A percentile compares a stretch with the other conserved stretches of the same genome.
Conservation (phyloP, 1,140 invertebrate genomes). For the Plodia interpunctella region DNA sequence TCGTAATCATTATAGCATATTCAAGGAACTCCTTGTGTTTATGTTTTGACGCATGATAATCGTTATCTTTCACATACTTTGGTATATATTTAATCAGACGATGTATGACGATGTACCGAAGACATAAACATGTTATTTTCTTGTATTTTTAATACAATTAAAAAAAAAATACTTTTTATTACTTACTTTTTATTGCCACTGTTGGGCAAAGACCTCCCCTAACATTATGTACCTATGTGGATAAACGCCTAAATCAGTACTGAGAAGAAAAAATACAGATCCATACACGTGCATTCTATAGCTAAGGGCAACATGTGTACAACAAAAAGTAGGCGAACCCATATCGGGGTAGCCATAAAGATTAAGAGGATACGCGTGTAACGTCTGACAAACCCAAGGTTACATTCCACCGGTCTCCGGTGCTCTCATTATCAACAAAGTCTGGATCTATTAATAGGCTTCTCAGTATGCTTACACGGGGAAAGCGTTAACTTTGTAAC, state of each 20-base stretch:
- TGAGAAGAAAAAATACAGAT: too few species aligned
- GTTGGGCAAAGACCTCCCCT: too few species aligned
- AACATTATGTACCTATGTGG: too few species aligned
- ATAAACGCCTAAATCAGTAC: too few species aligned
- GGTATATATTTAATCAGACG: not conserved
- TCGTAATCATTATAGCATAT: not conserved
- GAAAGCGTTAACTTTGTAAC: too few species aligned
- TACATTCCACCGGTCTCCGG: not conserved
- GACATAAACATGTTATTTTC: too few species aligned
- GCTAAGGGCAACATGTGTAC: not conserved
- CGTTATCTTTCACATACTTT: not conserved
- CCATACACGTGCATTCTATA: too few species aligned
- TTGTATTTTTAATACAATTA: too few species aligned
- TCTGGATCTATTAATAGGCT: not conserved
- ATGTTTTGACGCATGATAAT: not conserved
- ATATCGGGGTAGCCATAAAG: not conserved
- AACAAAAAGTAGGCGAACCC: not conserved
- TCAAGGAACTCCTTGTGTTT: not conserved
- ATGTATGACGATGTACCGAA: too few species aligned
- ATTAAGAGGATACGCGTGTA: not conserved
- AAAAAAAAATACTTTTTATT: too few species aligned
- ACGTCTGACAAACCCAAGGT: not conserved
- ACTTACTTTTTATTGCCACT: too few species aligned
- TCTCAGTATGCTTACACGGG: constrained; percentile 1
- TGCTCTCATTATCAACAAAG: not conserved